Base-by-base conservation (phyloP, 2,888 invertebrate genomes). In the Nowickia ferox region DNA sequence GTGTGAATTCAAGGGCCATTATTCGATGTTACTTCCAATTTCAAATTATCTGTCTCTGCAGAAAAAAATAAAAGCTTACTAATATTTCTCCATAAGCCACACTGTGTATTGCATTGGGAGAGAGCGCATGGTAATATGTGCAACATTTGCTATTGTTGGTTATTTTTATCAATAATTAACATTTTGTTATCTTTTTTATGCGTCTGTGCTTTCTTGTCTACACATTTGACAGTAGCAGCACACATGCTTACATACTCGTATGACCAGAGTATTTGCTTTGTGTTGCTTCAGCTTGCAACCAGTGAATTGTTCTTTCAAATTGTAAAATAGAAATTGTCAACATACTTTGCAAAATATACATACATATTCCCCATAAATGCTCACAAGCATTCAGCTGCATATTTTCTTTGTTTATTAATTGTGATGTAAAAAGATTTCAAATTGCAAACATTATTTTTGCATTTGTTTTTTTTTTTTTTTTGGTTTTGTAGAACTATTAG, bases 141-240 rank as follows among this genome's bases (percentile, higher is more conserved):
- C 71, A 71, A 66, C 65, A 69, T 74, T 66, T 83, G 79, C 22
- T 79, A 65, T 76, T 80, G 76, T 71, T 72, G 15, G 44, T 77
- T 53, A 19, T 68, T 66, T 74, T 88, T 79, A 82, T 81, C 84
- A 89, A 88, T 89, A 89, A 89, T 89, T 89, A 89, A 89, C 88
- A 89, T 88, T 89, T 88, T 89, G 88, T 89, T 88, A 88, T 87
- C 82, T 84, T 79, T 82, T 80, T 84, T 75, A 87, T 82, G 81
- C 78, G 75, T 81, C 74, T 81, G 63, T 80, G 72, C 57, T 40
- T 79, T 72, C 42, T 66, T 61, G 48, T 78, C 66, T 53, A 11
- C 46, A 82, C 17, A 59, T 57, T 66, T 51, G 74, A 76, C 42
- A 53, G 9, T 40, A 55, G 2, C 17, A 40, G 38, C 65, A 46